Base-by-base conservation (phyloP, 2,888 invertebrate species). In the Gari tellinella region DNA sequence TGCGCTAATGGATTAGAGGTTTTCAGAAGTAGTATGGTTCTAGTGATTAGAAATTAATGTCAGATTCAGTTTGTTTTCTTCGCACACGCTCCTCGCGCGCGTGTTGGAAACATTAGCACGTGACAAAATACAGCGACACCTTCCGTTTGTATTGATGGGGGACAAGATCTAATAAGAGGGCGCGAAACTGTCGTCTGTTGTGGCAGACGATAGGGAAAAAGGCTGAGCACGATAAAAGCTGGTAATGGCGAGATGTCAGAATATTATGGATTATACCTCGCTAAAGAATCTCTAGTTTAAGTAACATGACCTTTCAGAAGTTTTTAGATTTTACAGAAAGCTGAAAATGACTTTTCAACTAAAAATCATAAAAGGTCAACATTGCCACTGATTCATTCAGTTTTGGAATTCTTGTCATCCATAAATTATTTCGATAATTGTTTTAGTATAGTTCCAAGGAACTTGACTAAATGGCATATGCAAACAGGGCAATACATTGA, bases 91-190 rank as follows among this genome's bases (percentile, higher is more conserved):
- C 58, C 53, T 53, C 63, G 72, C 72, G 72, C 77, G 72, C 72
- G 72, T 55, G 46, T 58, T 19, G 61, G 53, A 62, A 69, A 65
- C 72, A 72, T 72, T 72, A 72, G 63, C 77, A 69, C 77, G 77
- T 72, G 77, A 46, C 60, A 53, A 23, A 57, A 72, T 57, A 63
- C 49, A 68, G 66, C 68, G 68, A 66, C 77, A 77, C 77, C 69
- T 72, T 66, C 60, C 62, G 77, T 26, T 66, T 51, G 62, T 62
- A 66, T 77, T 72, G 69, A 72, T 65, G 68, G 37, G 58, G 61
- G 63, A 69, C 58, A 46, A 41, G 52, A 69, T 72, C 72, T 65
- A 58, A 62, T 77, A 72, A 58, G 61, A 55, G 49, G 63, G 10
- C 31, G 31, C 5, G 31, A 31, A 57, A 62, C n/a, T 57, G 57